Evolutionary conservation across 1,140 invertebrate genomes (phyloP), one percentile per base, ranked within the genome.

Genomic region (Cydia splendana): DNA sequence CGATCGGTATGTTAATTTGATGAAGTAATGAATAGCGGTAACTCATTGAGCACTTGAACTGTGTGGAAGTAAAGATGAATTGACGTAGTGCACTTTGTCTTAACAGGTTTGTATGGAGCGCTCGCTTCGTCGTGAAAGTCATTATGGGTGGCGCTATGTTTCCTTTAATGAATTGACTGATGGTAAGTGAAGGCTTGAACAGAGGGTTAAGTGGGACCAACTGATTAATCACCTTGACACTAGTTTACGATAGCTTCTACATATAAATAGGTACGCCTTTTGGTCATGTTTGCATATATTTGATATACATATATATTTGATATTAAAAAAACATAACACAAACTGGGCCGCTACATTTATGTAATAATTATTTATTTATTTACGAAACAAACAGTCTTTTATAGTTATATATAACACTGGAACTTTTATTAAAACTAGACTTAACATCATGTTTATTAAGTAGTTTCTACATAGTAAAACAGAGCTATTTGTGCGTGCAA

Each of bases 81-180:
- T 71, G 71, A 80, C 51, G 77, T 76, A 80, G 78, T 79, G 79
- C 71, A 76, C 75, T 83, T 75, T 80, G 82, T 85, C 81, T 84
- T 76, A 83, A 82, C 75, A 78, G 81, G 67, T 71, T 81, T 81
- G 83, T 85, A 87, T 85, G 81, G 82, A 84, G 78, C 78, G 81
- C 78, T 83, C 82, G 75, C 77, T 82, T 84, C 85, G 82, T 83
- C 85, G 77, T 85, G 84, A 84, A 88, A 89, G 87, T 91, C 89
- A 87, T 91, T 92, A 92, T 89, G 80, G 82, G 78, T 85, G 81
- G 87, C 90, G 91, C 89, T 92, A 90, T 91, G 90, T 91, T 90
- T 88, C 85, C 7, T 85, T 88, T 92, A 92, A 91, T 91, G 91
- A 91, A 91, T 92, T 91, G 91, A 92, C 89, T 90, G 91, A 92